Conservation (phyloP, 1,140 invertebrate species). For the Hyles vespertilio region DNA sequence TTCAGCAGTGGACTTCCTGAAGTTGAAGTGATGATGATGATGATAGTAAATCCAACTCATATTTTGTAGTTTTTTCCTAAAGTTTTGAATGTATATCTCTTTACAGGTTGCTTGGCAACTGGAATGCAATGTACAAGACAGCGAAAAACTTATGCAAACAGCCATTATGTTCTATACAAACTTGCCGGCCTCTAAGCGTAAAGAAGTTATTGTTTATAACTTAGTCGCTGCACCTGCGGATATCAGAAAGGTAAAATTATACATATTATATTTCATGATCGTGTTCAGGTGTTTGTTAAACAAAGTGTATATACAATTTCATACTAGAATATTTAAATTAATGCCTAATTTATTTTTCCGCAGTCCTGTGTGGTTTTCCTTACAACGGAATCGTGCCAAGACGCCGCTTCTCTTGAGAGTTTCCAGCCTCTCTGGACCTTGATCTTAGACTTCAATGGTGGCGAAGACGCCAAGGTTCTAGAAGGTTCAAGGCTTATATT, state of each 20-base stretch:
- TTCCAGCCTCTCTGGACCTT: constrained; percentile 18
- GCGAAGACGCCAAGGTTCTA: not conserved
- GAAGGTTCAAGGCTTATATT: constrained; percentile 8
- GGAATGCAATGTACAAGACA: constrained; percentile 16
- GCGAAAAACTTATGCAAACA: constrained; percentile 26
- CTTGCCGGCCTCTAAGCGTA: constrained; percentile 17
- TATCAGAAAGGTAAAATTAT: constrained; percentile 23
- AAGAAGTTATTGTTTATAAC: constrained; percentile 17
- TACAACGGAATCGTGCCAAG: constrained; percentile 13
- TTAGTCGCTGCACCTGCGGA: constrained; percentile 17
- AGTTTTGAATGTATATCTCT: not conserved
- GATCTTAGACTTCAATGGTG: constrained; percentile 9
- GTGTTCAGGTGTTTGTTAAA: too few species aligned
- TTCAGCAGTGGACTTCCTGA: too few species aligned
- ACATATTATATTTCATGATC: too few species aligned
- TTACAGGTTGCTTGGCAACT: constrained; percentile 37
- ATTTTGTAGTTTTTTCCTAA: too few species aligned
- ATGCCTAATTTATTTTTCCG: not conserved
- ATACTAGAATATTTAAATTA: not conserved
- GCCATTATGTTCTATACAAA: constrained; percentile 31
- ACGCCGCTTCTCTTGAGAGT: constrained; percentile 3
- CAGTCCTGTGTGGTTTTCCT: constrained; percentile 21
- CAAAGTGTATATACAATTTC: too few species aligned
- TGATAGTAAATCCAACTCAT: too few species aligned
- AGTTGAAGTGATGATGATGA: too few species aligned